phyloP scores from a whole-genome alignment of 2,113 vertebrate genomes.

The Astatoreochromis straeleni region DNA sequence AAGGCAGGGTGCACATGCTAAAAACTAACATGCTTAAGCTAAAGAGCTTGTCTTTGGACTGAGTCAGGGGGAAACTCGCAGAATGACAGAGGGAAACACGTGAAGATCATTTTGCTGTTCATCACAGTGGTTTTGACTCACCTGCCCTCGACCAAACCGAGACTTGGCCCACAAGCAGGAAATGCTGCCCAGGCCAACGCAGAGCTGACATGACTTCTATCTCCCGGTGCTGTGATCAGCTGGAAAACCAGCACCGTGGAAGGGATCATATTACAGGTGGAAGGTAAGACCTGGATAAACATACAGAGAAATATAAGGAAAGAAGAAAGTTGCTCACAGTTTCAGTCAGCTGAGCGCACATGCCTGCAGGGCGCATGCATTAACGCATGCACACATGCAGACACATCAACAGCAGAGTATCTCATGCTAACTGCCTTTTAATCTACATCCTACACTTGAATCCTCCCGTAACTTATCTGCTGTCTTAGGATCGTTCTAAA shows the following conservation, averaged over 20 bases:
- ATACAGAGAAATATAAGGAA: background rate
- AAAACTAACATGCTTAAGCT: background rate
- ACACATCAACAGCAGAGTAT: background rate
- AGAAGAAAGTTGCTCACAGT: background rate
- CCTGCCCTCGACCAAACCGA: constrained; percentile 77
- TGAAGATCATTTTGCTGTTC: background rate
- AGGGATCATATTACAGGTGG: constrained; percentile 68
- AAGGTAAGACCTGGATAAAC: constrained; percentile 73
- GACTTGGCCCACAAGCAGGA: constrained; percentile 76
- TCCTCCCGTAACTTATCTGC: constrained; percentile 33
- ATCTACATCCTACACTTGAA: constrained; percentile 42
- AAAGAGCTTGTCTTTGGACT: background rate
- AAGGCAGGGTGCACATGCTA: background rate
- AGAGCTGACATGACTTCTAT: constrained; percentile 39
- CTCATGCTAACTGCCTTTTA: background rate
- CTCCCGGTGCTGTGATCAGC: constrained; percentile 71
- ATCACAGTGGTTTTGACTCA: background rate
- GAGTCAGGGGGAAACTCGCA: background rate
- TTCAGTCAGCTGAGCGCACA: background rate
- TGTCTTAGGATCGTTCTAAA: constrained; percentile 14
- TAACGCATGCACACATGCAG: background rate
- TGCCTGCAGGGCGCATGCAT: background rate
- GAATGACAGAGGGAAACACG: accelerated
- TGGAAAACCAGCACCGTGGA: constrained; percentile 82
- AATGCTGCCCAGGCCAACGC: constrained; percentile 84